phyloP scores from a whole-genome alignment of 2,113 vertebrate genomes.

The Neofelis nebulosa region DNA sequence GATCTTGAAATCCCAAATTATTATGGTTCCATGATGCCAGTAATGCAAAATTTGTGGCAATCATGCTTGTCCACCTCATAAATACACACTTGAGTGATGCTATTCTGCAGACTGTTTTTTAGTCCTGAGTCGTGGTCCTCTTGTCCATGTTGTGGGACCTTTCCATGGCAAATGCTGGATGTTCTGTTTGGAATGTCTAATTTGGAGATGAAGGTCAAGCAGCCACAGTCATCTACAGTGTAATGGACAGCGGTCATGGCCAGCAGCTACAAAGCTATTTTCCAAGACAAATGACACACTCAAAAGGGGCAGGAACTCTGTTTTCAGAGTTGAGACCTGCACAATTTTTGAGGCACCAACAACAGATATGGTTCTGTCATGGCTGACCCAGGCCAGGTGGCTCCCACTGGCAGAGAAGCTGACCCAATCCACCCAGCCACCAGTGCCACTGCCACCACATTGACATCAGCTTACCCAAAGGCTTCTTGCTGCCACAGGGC shows the following conservation, averaged over 20 bases:
- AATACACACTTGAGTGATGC: no score
- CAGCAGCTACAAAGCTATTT: neutral
- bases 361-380: conserved; percentile 95
- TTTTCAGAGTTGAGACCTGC: conserved; percentile 78
- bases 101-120: neutral
- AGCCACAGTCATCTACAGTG: neutral
- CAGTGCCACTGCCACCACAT: conserved; percentile 95
- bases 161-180: neutral
- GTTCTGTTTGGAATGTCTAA: neutral
- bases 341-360: conserved; percentile 95
- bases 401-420: conserved; percentile 96
- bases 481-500: conserved; percentile 98
- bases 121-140: neutral
- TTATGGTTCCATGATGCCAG: no score
- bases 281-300: neutral
- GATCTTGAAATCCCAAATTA: conserved; percentile 84
- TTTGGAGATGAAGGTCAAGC: neutral
- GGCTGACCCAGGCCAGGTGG: conserved; percentile 96
- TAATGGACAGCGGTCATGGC: neutral
- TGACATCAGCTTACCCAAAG: conserved; percentile 96
- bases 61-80: neutral
- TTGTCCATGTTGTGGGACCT: fast-evolving
- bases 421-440: conserved; percentile 97
- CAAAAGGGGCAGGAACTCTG: neutral
- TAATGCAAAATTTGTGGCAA: neutral